Conservation (phyloP, 2,113 vertebrate species). For the Asarcornis scutulata region DNA sequence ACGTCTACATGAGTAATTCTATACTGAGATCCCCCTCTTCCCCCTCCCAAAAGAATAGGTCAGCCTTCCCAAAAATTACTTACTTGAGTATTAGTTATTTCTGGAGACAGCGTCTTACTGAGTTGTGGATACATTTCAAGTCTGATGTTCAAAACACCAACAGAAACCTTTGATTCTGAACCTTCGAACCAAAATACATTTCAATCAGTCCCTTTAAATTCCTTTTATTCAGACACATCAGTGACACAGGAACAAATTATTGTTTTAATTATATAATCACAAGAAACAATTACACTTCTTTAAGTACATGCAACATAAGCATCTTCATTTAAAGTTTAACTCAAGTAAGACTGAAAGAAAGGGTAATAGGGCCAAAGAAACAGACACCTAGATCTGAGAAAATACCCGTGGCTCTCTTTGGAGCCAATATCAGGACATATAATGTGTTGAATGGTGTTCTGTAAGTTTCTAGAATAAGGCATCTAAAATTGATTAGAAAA, state of each 20-base stretch:
- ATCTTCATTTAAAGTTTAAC: not conserved
- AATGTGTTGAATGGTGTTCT: not conserved
- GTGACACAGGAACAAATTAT: not conserved
- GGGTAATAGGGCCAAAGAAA: not conserved
- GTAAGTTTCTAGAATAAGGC: not conserved
- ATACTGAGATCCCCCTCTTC: not conserved
- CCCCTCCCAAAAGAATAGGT: not conserved
- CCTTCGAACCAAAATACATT: conserved; percentile 78
- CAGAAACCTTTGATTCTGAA: conserved; percentile 92
- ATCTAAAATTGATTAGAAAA: not conserved
- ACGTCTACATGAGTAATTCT: not conserved
- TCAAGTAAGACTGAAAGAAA: not conserved
- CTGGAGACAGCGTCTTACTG: conserved; percentile 81
- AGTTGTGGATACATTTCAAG: conserved; percentile 93
- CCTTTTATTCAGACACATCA: not conserved
- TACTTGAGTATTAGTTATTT: conserved; percentile 93
- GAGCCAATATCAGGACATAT: fast-evolving
- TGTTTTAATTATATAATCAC: not conserved
- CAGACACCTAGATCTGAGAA: not conserved
- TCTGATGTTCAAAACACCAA: conserved; percentile 91
- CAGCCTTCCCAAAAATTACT: not conserved
- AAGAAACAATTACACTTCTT: not conserved
- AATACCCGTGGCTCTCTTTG: not conserved
- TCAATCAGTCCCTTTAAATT: conserved; percentile 34
- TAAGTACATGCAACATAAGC: not conserved